Conservation (phyloP, 2,888 invertebrate genomes). For the Heliconius aoede region DNA sequence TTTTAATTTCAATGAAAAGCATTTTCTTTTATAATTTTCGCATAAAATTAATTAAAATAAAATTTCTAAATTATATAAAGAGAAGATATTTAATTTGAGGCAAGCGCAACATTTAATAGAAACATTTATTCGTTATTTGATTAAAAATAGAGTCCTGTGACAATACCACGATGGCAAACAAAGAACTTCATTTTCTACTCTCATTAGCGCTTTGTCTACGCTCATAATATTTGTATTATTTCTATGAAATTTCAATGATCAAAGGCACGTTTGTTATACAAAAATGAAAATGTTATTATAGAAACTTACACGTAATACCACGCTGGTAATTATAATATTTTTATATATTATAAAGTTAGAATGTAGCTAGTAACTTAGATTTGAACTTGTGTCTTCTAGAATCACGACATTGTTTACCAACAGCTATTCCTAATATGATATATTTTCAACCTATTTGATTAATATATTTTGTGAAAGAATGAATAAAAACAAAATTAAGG, state of each 20-base stretch:
- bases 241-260: conserved; percentile 19
- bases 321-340: no score
- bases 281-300: background rate
- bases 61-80: conserved; percentile 14
- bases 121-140: conserved; percentile 27
- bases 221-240: conserved; percentile 15
- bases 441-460: background rate
- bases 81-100: conserved; percentile 9
- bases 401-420: no score
- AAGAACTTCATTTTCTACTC: conserved; percentile 33
- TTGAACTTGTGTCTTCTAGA: no score
- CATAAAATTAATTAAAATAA: conserved; percentile 5
- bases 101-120: conserved; percentile 11
- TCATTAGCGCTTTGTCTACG: conserved; percentile 33
- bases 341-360: no score
- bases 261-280: background rate
- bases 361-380: no score
- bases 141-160: conserved; percentile 32
- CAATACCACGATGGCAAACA: conserved; percentile 23
- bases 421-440: no score
- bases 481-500: no score
- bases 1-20: background rate
- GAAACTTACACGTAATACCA: background rate
- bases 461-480: background rate
- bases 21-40: background rate